Conservation (phyloP, 1,140 invertebrate genomes). For the Aphis craccivora region DNA sequence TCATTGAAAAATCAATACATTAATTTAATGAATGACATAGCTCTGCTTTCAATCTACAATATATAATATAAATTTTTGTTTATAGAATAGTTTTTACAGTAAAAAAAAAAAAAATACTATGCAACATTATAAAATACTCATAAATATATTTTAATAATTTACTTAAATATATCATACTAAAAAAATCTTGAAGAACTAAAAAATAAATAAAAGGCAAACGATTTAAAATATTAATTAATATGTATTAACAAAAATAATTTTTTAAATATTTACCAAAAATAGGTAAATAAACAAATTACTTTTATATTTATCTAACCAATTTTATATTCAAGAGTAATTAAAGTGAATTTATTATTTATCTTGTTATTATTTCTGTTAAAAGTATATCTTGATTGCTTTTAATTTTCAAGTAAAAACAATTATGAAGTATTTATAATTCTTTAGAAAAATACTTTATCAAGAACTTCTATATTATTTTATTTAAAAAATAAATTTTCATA, state of each 20-base stretch:
- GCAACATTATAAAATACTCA: neutral
- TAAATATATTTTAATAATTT: neutral
- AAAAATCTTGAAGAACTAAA: neutral
- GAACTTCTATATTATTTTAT: neutral
- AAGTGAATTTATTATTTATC: neutral
- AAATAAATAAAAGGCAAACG: neutral
- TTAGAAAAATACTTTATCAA: neutral
- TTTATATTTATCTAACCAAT: neutral
- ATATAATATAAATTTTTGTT: neutral
- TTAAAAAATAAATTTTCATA: neutral
- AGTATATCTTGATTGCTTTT: neutral
- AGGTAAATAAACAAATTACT: neutral
- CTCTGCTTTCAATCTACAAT: too few species aligned
- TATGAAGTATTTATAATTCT: neutral
- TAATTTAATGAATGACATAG: too few species aligned
- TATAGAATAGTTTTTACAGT: neutral
- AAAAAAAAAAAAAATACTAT: neutral
- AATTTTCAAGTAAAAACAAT: neutral
- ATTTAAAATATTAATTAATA: neutral
- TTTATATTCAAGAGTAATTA: neutral
- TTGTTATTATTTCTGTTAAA: neutral
- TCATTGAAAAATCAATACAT: too few species aligned
- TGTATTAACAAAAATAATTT: neutral
- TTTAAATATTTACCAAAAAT: neutral
- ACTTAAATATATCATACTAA: neutral